Evolutionary conservation across 2,888 invertebrate species (phyloP), one percentile per base, ranked within the genome.

Genomic region (Drosophila buzzatii): DNA sequence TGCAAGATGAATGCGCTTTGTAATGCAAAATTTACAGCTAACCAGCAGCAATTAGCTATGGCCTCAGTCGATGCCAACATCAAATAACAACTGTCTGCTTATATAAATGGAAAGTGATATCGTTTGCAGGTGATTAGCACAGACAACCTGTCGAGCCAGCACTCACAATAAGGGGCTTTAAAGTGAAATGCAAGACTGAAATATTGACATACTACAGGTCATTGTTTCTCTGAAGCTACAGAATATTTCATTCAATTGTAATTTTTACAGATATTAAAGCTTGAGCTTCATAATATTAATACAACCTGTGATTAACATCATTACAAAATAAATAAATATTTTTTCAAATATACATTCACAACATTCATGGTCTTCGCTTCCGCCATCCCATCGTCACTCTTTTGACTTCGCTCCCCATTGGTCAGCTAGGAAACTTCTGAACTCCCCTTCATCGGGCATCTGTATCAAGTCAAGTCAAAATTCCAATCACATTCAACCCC

Each of bases 1-100:
- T 79, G 73, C 70, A 76, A 81, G 82, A 81, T 82, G 62, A 70
- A 76, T 85, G 76, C 72, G 62, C 86, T 76, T 88, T 80, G 85
- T 82, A 71, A 88, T 81, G 88, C 72, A 71, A 72, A 82, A 86
- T 74, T 70, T 65, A 70, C 72, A 69, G 71, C 74, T 69, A 53
- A 71, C 56, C 63, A 71, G 69, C 51, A 10, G 47, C 69, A 65
- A 86, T 71, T 89, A 60, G 80, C 76, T 76, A 33, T 62, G 14
- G 61, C 74, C 56, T 37, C 63, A 72, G 58, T 77, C 62, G 39
- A 61, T 27, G 27, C 23, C 1, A 33, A 57, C 71, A 59, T 35
- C 35, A 58, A 57, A 57, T 35, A 69, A 69, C 44, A 20, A 35
- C 51, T 8, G 42, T 37, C n/a, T 41, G 27, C 20, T 44, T 14